A percentile compares a stretch with the other conserved stretches of the same genome.
Evolutionary conservation across 2,113 vertebrate genomes (phyloP).

Genomic region (Strigops habroptila): DNA sequence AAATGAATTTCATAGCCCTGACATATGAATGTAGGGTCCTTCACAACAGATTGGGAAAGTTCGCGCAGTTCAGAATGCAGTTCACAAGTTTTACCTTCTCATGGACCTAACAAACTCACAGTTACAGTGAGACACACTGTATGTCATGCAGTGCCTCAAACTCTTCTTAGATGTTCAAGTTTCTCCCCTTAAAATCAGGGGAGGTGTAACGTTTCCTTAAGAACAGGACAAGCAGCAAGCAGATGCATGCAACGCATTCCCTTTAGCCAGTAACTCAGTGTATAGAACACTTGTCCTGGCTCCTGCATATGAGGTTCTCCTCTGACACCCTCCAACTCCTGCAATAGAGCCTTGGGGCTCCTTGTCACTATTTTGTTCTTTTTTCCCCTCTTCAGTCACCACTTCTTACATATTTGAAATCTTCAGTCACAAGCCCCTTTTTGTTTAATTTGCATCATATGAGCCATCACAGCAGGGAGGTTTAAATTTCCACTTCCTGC

Average conservation of each 20-base stretch:
- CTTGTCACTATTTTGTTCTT: neutral
- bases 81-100: neutral
- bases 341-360: neutral
- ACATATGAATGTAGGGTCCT: neutral
- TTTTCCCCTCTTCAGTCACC: neutral
- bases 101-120: neutral
- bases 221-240: neutral
- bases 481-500: neutral
- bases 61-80: neutral
- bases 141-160: neutral
- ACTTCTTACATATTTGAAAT: neutral
- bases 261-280: neutral
- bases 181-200: neutral
- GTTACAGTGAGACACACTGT: fast-evolving
- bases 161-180: neutral
- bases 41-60: neutral
- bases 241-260: neutral
- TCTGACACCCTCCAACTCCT: neutral
- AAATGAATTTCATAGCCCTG: neutral
- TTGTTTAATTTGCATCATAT: neutral
- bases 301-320: neutral
- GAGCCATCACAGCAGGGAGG: neutral
- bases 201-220: neutral
- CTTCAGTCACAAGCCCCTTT: neutral
- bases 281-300: neutral